Percentiles rank a stretch among this genome's conserved stretches.
phyloP scores from a whole-genome alignment of 2,113 vertebrate genomes.

The Sceloporus undulatus region DNA sequence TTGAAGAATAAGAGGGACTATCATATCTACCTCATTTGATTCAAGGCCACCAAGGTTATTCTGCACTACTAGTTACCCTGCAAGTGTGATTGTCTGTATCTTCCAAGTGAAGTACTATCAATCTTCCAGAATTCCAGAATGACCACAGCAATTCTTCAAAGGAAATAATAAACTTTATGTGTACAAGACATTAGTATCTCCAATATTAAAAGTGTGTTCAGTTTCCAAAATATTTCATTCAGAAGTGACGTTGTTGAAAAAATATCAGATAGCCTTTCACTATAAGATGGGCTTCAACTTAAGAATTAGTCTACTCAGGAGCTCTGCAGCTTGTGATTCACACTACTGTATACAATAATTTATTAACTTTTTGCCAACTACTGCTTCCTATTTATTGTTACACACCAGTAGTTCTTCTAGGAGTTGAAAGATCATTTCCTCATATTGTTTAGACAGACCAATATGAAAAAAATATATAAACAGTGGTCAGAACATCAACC shows the following conservation, averaged over 20 bases:
- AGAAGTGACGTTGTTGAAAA: background rate
- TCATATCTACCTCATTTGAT: background rate
- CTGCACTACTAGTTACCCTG: background rate
- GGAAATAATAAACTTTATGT: background rate
- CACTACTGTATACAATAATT: background rate
- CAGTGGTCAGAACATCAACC: background rate
- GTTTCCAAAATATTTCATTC: slow-evolving; percentile 6
- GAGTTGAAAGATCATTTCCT: background rate
- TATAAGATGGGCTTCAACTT: background rate
- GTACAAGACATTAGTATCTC: background rate
- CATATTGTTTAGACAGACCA: no score
- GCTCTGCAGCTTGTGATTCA: background rate
- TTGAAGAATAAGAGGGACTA: background rate
- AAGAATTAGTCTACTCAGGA: background rate
- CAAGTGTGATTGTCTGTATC: background rate
- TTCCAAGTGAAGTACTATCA: background rate
- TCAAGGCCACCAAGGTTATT: slow-evolving; percentile 12
- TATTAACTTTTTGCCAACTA: background rate
- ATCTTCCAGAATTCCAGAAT: background rate
- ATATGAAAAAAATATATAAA: background rate
- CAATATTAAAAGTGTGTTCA: slow-evolving; percentile 7
- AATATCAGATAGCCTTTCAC: background rate
- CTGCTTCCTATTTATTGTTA: background rate
- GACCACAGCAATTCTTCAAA: background rate
- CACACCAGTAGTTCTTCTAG: background rate